A percentile compares a stretch with the other conserved stretches of the same genome.
These are phyloP conservation scores for Daubentonia madagascariensis DNA, from an alignment of 2,113 vertebrate species.

Conservation along the genomic window DNA sequence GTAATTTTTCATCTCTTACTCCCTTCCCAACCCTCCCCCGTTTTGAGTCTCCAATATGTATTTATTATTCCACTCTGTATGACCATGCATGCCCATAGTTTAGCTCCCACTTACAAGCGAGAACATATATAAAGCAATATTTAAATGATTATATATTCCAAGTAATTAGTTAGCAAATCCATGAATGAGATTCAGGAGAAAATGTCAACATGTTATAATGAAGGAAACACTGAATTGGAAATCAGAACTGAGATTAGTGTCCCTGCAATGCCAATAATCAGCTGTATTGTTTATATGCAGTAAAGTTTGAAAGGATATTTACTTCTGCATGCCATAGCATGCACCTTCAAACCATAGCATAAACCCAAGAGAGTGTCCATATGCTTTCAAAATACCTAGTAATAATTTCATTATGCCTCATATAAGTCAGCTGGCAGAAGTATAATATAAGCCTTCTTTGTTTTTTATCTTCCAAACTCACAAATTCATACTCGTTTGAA, in stretches of 20 bases:
- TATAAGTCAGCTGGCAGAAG: background rate
- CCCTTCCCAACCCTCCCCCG: too few relatives aligned
- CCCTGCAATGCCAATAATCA: background rate
- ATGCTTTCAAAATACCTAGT: background rate
- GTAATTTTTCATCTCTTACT: too few relatives aligned
- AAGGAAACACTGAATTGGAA: background rate
- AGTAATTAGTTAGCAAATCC: background rate
- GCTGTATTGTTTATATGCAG: background rate
- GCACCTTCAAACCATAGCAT: background rate
- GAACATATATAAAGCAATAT: background rate
- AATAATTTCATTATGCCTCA: background rate
- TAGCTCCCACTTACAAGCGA: too few relatives aligned
- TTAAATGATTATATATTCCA: background rate
- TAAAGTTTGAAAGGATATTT: background rate
- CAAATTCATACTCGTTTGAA: background rate
- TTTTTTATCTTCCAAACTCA: background rate
- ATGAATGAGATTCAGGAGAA: constrained; percentile 23
- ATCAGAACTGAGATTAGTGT: background rate
- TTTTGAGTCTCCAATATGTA: too few relatives aligned
- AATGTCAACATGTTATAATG: background rate
- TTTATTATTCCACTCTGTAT: too few relatives aligned
- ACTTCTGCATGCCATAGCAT: background rate
- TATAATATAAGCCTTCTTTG: background rate
- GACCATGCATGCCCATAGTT: too few relatives aligned
- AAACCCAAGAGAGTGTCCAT: background rate